Percentiles rank a stretch among this genome's conserved stretches.
phyloP scores from a whole-genome alignment of 2,888 invertebrate species.

The Nomada ruficornis region DNA sequence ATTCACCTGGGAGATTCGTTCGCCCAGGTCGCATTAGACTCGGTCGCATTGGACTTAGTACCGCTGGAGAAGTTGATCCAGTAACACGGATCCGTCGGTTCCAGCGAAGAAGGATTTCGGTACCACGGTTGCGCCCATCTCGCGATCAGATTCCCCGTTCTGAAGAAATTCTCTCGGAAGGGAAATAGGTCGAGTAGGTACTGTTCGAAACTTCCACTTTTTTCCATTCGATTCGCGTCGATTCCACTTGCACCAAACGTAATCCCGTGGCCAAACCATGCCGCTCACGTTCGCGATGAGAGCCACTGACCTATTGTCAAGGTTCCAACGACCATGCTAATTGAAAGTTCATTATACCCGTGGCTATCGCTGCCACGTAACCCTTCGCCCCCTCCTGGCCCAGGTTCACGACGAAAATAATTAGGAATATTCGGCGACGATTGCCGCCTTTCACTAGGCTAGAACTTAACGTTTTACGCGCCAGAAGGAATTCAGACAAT shows the following conservation, averaged over 20 bases:
- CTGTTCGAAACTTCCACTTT: slow-evolving; percentile 1
- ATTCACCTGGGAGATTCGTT: neutral
- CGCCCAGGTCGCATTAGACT: neutral
- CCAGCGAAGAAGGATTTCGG: neutral
- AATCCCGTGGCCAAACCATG: neutral
- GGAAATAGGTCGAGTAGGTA: slow-evolving; percentile 20
- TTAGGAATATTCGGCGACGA: neutral
- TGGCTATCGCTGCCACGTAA: slow-evolving; percentile 24
- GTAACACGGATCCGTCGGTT: neutral
- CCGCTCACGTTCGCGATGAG: slow-evolving; percentile 47
- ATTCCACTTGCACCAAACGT: slow-evolving; percentile 3
- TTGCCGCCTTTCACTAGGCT: slow-evolving; percentile 1
- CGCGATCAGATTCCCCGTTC: neutral
- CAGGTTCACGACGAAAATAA: neutral
- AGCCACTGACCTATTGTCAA: slow-evolving; percentile 73
- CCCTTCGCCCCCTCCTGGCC: neutral
- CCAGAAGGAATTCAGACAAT: neutral
- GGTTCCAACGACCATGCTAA: slow-evolving; percentile 65
- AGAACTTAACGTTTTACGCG: neutral
- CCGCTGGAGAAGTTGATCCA: neutral
- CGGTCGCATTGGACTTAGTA: no score
- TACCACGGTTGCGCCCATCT: neutral
- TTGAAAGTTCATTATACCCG: slow-evolving; percentile 59
- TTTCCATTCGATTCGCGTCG: slow-evolving; percentile 27
- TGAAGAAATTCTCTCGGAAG: neutral